These are phyloP conservation scores for Melinaea marsaeus DNA, from an alignment of 2,888 invertebrate genomes.

Conservation along the genomic window DNA sequence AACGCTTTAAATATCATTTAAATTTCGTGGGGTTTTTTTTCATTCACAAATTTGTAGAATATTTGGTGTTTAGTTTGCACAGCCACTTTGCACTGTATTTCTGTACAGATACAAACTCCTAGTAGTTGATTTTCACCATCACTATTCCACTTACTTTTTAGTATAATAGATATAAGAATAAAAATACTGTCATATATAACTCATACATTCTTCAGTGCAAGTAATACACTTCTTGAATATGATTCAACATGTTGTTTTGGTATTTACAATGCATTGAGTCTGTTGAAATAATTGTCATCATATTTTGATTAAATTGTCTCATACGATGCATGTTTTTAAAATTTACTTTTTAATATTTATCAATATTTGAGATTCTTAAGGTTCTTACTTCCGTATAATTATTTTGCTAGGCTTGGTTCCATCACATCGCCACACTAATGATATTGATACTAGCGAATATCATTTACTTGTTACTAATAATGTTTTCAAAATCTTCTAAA, in stretches of 20 bases:
- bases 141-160: constrained; percentile 57
- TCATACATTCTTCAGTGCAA: constrained; percentile 26
- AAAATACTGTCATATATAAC: constrained; percentile 37
- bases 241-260: constrained; percentile 6
- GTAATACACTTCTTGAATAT: constrained; percentile 24
- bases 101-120: constrained; percentile 50
- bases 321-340: neutral
- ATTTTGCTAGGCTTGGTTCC: neutral
- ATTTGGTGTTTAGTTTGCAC: neutral
- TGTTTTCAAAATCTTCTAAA: constrained; percentile 23
- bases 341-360: neutral
- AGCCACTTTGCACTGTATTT: constrained; percentile 50
- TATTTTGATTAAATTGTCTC: too few relatives aligned
- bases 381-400: neutral
- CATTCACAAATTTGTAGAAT: neutral
- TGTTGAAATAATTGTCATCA: too few relatives aligned
- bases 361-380: neutral
- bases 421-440: neutral
- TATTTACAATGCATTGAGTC: too few relatives aligned
- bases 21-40: neutral
- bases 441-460: neutral
- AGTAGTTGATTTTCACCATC: constrained; percentile 64
- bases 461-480: constrained; percentile 16
- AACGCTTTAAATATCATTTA: neutral
- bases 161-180: constrained; percentile 46